Percentiles rank a stretch among this genome's conserved stretches.
Conservation (phyloP, 2,888 invertebrate species). For the Peribatodes rhomboidaria region DNA sequence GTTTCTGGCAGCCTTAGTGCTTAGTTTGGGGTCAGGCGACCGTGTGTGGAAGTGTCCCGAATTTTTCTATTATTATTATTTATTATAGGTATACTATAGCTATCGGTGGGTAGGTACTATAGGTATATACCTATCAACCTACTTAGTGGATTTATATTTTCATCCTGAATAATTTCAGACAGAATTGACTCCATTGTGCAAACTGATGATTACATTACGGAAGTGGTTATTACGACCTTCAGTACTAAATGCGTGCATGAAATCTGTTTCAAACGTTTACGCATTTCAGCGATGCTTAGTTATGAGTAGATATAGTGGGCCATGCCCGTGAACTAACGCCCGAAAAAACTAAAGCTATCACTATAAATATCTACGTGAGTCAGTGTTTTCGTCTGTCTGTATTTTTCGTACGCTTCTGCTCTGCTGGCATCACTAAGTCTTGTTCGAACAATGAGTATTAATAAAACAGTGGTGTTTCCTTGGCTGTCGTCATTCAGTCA, state of each 20-base stretch:
- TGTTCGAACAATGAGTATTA: constrained; percentile 38
- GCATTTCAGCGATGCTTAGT: constrained; percentile 14
- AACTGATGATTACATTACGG: constrained; percentile 15
- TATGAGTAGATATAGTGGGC: constrained; percentile 19
- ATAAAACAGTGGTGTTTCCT: constrained; percentile 33
- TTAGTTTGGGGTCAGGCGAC: too few species aligned
- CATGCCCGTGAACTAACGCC: constrained; percentile 67
- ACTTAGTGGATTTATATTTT: too few species aligned
- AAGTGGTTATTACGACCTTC: constrained; percentile 14
- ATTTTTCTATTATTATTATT: too few species aligned
- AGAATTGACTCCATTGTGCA: constrained; percentile 8
- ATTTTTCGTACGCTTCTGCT: constrained; percentile 39
- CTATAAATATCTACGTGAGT: constrained; percentile 65
- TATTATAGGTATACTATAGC: too few species aligned
- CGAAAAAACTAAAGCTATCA: constrained; percentile 63
- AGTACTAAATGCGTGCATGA: constrained; percentile 19
- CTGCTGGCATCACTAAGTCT: constrained; percentile 28
- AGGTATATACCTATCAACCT: background rate
- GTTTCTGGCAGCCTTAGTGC: too few species aligned
- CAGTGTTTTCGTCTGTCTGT: constrained; percentile 46
- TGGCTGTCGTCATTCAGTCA: constrained; percentile 35
- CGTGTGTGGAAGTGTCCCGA: too few species aligned
- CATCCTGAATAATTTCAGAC: too few species aligned
- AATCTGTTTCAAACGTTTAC: constrained; percentile 22
- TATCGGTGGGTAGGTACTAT: too few species aligned